A percentile compares a stretch with the other conserved stretches of the same genome.
These are phyloP conservation scores for Eubucco bourcierii DNA, from an alignment of 2,113 vertebrate genomes.

Conservation along the genomic window DNA sequence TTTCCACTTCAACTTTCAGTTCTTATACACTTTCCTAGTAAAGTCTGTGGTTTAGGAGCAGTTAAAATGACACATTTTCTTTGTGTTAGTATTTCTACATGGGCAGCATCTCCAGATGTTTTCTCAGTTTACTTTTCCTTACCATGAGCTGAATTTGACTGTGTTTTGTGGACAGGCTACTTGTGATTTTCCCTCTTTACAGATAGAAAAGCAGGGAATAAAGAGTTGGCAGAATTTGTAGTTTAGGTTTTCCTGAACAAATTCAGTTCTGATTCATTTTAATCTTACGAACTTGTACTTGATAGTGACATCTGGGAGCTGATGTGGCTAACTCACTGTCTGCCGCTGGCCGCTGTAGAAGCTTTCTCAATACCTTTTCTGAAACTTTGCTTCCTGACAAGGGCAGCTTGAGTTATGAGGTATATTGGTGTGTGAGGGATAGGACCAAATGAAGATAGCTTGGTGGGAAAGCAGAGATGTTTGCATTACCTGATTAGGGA, in stretches of 20 bases:
- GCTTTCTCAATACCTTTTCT: background rate
- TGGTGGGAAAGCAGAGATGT: background rate
- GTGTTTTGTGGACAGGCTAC: background rate
- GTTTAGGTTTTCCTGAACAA: background rate
- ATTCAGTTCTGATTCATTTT: background rate
- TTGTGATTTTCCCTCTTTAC: background rate
- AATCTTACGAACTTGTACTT: background rate
- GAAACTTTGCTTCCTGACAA: background rate
- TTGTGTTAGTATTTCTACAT: background rate
- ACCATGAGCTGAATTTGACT: background rate
- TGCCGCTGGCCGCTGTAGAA: background rate
- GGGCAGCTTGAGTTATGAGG: background rate
- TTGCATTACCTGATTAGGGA: background rate
- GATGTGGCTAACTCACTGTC: rapidly evolving
- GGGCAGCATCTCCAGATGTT: background rate
- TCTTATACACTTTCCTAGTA: rapidly evolving
- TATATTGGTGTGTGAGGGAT: background rate
- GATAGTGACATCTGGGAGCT: background rate
- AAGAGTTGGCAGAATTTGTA: background rate
- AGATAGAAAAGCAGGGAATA: background rate
- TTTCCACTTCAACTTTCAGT: background rate
- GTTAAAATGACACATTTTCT: background rate
- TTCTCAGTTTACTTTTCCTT: background rate
- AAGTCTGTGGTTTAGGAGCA: background rate
- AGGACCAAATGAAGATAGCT: background rate